phyloP scores from a whole-genome alignment of 2,888 invertebrate species.

The Mylabris sibirica region DNA sequence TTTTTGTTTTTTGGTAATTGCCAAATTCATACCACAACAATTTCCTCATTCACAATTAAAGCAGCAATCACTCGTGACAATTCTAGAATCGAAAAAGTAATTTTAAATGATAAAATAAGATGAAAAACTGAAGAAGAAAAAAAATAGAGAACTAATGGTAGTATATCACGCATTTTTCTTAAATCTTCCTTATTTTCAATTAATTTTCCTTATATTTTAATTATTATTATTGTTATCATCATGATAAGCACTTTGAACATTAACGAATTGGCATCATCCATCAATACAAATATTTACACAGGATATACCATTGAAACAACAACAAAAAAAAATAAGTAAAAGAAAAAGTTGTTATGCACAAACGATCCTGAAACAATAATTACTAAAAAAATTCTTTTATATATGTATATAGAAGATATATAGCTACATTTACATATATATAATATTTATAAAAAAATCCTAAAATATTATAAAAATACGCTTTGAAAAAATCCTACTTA shows the following conservation, averaged over 20 bases:
- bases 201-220: not conserved
- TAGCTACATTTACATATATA: not conserved
- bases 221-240: not conserved
- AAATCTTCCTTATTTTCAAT: not conserved
- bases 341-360: conserved; percentile 5
- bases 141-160: not conserved
- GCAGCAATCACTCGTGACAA: conserved; percentile 6
- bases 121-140: not conserved
- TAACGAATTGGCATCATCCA: not conserved
- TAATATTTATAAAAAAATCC: conserved; percentile 21
- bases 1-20: not conserved
- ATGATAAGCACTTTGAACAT: conserved; percentile 5
- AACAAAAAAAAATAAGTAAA: no score
- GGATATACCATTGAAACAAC: conserved; percentile 12
- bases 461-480: conserved; percentile 13
- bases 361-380: conserved; percentile 7
- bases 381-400: not conserved
- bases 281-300: conserved; percentile 10
- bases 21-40: conserved; percentile 20
- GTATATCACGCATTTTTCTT: conserved; percentile 10
- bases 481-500: conserved; percentile 9
- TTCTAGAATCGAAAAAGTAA: not conserved
- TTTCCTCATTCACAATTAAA: conserved; percentile 22
- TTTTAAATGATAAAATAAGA: not conserved
- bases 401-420: not conserved